Percentiles rank a stretch among this genome's conserved stretches.
These are phyloP conservation scores for Stichopus chloronotus DNA, from an alignment of 35 echinoderm and acorn worm species.

Conservation along the genomic window DNA sequence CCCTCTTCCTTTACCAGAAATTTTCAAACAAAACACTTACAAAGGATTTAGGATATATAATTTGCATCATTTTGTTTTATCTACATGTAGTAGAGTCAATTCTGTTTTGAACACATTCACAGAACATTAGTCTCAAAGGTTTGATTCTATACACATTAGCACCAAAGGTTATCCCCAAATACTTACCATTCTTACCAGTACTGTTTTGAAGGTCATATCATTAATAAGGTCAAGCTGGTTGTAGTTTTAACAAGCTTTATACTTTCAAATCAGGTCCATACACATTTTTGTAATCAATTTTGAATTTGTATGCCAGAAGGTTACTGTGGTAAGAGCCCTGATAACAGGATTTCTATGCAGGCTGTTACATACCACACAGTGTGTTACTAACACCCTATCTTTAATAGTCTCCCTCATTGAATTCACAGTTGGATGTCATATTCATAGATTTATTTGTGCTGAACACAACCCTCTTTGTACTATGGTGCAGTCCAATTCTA, in stretches of 20 bases:
- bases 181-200: conserved; percentile 1
- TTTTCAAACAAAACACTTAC: no score
- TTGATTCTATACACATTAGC: no score
- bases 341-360: neutral
- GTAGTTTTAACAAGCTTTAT: neutral
- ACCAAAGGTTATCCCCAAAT: conserved; percentile 4
- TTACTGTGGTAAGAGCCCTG: neutral
- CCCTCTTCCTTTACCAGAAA: no score
- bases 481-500: neutral
- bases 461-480: neutral
- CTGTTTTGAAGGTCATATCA: neutral
- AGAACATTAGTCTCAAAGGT: no score
- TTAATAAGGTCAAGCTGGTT: neutral
- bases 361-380: neutral
- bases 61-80: no score
- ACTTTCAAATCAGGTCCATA: neutral
- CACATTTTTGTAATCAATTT: neutral
- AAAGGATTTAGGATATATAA: no score
- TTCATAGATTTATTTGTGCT: conserved; percentile 13
- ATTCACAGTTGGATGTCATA: conserved; percentile 36
- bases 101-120: no score
- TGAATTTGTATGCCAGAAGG: neutral
- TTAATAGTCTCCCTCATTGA: conserved; percentile 31
- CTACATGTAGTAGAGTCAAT: no score
- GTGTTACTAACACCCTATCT: neutral